Conservation (phyloP, 2,113 vertebrate genomes). For the Pedionomus torquatus region DNA sequence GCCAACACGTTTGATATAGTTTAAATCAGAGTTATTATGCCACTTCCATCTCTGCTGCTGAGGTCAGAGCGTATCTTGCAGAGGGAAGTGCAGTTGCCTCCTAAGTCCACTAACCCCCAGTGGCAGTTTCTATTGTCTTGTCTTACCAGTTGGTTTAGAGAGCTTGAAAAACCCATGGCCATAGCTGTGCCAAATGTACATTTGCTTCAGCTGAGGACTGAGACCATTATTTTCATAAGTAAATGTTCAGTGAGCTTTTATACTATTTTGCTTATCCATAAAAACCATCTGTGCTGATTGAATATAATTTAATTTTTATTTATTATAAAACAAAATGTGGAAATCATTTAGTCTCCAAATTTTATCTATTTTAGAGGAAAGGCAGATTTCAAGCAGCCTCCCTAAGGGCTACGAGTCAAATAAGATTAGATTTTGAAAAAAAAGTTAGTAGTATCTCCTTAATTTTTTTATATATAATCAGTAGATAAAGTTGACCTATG, state of each 20-base stretch:
- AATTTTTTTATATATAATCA: neutral
- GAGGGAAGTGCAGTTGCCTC: neutral
- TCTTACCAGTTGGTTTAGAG: neutral
- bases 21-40: neutral
- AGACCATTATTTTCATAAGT: neutral
- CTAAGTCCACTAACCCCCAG: neutral
- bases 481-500: neutral
- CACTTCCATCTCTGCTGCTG: neutral
- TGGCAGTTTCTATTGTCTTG: neutral
- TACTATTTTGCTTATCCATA: slow-evolving; percentile 1
- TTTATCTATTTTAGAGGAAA: neutral
- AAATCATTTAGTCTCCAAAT: neutral
- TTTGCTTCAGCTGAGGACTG: neutral
- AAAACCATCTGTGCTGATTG: neutral
- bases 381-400: neutral
- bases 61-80: neutral
- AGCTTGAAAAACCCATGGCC: neutral
- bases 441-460: neutral
- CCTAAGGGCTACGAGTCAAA: neutral
- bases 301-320: slow-evolving; percentile 18
- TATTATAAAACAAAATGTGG: neutral
- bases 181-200: neutral
- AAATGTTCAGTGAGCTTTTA: neutral
- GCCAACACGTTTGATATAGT: accelerated
- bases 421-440: neutral